Conservation (phyloP, 2,113 vertebrate species). For the Ctenomys sociabilis region DNA sequence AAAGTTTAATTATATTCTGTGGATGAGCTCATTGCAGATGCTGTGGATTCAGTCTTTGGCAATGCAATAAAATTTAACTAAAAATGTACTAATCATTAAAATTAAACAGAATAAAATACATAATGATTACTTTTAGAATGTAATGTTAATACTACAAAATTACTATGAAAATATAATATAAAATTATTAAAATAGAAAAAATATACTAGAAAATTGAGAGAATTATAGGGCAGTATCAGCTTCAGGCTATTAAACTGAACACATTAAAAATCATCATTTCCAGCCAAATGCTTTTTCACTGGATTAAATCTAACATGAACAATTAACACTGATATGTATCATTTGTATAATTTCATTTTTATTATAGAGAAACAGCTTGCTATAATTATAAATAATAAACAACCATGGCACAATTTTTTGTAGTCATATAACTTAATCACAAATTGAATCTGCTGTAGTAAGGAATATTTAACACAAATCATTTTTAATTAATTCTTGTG, state of each 20-base stretch:
- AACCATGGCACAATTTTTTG: constrained; percentile 77
- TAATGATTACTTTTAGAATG: neutral
- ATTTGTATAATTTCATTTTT: constrained; percentile 74
- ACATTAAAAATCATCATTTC: neutral
- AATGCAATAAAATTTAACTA: neutral
- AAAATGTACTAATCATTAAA: neutral
- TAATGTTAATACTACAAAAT: too few relatives aligned
- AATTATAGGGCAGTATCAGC: neutral
- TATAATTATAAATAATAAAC: constrained; percentile 78
- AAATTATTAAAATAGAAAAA: neutral
- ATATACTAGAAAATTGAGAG: neutral
- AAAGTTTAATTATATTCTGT: neutral
- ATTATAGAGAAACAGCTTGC: constrained; percentile 70
- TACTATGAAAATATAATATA: neutral
- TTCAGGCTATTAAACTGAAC: neutral
- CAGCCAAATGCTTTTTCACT: neutral
- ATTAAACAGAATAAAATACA: neutral
- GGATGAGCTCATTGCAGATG: neutral
- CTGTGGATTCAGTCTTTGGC: neutral
- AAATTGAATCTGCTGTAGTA: constrained; percentile 69
- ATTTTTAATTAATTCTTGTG: constrained; percentile 59
- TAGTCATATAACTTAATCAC: constrained; percentile 73
- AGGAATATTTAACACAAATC: constrained; percentile 35
- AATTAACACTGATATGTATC: neutral
- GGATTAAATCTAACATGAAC: neutral